These are phyloP conservation scores for Hydroisotoma schaefferi DNA, from an alignment of 2,888 invertebrate species.

Conservation along the genomic window DNA sequence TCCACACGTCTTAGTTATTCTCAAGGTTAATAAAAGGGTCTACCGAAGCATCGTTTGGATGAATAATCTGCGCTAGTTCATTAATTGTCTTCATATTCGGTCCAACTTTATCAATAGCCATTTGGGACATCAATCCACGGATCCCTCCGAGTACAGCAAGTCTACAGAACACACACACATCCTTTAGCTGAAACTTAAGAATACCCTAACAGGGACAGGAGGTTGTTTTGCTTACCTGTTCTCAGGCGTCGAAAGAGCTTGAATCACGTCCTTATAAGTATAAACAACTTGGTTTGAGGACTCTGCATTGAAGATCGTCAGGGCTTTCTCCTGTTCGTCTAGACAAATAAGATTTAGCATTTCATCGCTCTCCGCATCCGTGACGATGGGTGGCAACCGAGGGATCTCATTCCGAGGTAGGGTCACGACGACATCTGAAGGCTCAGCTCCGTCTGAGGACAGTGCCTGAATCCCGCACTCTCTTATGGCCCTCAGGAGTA, in stretches of 20 bases:
- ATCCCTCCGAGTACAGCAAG: slow-evolving; percentile 76
- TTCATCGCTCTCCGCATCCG: slow-evolving; percentile 19
- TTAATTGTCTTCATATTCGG: slow-evolving; percentile 79
- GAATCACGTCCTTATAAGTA: slow-evolving; percentile 14
- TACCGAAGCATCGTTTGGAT: slow-evolving; percentile 64
- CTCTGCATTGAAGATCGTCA: not conserved
- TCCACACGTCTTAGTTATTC: not conserved
- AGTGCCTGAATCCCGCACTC: slow-evolving; percentile 68
- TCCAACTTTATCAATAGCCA: slow-evolving; percentile 63
- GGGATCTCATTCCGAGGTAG: not conserved
- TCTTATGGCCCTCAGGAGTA: slow-evolving; percentile 71
- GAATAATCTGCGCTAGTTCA: slow-evolving; percentile 68
- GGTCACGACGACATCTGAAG: not conserved
- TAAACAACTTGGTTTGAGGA: slow-evolving; percentile 10
- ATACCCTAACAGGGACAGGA: no score
- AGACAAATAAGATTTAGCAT: slow-evolving; percentile 14
- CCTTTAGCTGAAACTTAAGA: no score
- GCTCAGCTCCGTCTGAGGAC: not conserved
- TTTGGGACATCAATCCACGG: slow-evolving; percentile 69
- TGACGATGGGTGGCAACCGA: slow-evolving; percentile 11
- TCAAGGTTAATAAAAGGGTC: slow-evolving; percentile 12
- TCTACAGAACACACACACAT: slow-evolving; percentile 51
- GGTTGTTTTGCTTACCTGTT: slow-evolving; percentile 18
- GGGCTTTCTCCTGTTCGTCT: slow-evolving; percentile 4
- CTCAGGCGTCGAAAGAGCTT: slow-evolving; percentile 14